Conservation (phyloP, 2,113 vertebrate genomes). For the Bos javanicus region DNA sequence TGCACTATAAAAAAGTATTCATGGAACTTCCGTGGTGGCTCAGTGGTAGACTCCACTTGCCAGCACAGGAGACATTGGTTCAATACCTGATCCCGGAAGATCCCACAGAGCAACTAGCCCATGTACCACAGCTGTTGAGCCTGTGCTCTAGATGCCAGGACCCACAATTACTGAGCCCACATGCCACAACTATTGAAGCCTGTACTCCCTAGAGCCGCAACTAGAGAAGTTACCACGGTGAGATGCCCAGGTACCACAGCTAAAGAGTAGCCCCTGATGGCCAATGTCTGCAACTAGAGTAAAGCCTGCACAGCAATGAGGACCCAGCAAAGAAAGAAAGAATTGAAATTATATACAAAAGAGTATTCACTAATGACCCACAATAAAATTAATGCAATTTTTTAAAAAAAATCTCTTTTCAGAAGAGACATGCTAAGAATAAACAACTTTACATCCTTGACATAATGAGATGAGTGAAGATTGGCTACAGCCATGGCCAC, state of each 20-base stretch:
- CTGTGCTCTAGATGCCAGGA: background rate
- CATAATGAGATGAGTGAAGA: background rate
- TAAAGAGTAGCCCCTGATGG: background rate
- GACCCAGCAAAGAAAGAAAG: background rate
- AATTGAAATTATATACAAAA: background rate
- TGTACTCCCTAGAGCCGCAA: background rate
- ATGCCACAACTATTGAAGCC: background rate
- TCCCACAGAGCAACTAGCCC: background rate
- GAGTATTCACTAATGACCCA: conserved; percentile 53
- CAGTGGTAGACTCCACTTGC: background rate
- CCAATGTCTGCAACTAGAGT: background rate
- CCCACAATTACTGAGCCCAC: background rate
- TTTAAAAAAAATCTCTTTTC: background rate
- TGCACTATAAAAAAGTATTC: conserved; percentile 48
- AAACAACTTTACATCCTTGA: background rate
- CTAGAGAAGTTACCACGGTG: background rate
- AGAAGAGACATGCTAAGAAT: background rate
- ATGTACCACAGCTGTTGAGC: background rate
- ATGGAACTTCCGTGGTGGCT: background rate
- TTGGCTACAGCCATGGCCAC: background rate
- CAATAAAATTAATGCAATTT: conserved; percentile 46
- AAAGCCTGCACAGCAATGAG: background rate
- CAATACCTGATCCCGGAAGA: background rate
- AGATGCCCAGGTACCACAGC: background rate
- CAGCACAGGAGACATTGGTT: background rate